Evolutionary conservation across 30 jellyfish, hydroid and myxozoan species (phyloP).

Genomic region (Mastigias papua): DNA sequence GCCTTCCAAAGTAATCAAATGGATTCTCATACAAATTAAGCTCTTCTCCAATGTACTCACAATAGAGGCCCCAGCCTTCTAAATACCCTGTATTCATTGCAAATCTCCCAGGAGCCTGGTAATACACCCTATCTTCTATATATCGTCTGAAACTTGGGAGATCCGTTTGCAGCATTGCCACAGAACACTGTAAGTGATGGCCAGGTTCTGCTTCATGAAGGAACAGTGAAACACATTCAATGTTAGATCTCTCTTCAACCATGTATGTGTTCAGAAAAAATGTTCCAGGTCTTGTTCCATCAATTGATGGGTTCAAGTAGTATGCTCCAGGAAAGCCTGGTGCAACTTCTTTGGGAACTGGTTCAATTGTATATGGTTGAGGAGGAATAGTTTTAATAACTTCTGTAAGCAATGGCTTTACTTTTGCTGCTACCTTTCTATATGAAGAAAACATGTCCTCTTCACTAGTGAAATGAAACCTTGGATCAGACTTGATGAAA

Average conservation of each 20-base stretch:
- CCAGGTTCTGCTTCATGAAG: constrained; percentile 98
- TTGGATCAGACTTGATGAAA: constrained; percentile 66
- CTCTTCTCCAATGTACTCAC: constrained; percentile 97
- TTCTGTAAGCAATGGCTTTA: constrained; percentile 44
- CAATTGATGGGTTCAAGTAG: constrained; percentile 85
- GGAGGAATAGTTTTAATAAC: constrained; percentile 65
- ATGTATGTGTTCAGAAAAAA: constrained; percentile 82
- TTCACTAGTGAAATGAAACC: constrained; percentile 60
- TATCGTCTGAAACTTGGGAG: constrained; percentile 80
- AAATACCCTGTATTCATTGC: constrained; percentile 84
- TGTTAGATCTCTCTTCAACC: constrained; percentile 72
- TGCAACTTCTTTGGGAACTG: constrained; percentile 90
- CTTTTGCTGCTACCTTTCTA: constrained; percentile 39
- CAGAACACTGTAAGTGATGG: constrained; percentile 85
- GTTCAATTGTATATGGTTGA: constrained; percentile 46
- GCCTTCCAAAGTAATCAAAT: constrained; percentile 82
- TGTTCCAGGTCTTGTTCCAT: constrained; percentile 94
- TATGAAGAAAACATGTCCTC: constrained; percentile 79
- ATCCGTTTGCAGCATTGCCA: constrained; percentile 72
- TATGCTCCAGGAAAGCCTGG: constrained; percentile 94
- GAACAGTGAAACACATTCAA: constrained; percentile 87
- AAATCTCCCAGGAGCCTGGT: constrained; percentile 90
- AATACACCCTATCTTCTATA: constrained; percentile 86
- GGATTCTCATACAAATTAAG: constrained; percentile 80
- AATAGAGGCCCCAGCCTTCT: constrained; percentile 97